Evolutionary conservation across 2,113 vertebrate species (phyloP).

Genomic region (Laterallus jamaicensis): DNA sequence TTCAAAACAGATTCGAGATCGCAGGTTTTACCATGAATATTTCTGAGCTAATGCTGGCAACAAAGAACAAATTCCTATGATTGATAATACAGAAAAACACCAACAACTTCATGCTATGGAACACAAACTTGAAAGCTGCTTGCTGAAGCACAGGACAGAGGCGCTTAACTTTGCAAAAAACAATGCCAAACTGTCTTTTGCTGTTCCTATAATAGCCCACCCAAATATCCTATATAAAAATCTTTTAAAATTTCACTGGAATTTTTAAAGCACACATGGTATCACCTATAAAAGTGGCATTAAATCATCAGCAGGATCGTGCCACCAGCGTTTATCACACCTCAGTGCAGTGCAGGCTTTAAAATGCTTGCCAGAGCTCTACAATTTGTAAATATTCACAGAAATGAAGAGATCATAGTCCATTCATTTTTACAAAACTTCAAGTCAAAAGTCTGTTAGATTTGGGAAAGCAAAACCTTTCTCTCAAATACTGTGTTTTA

Average conservation of each 20-base stretch:
- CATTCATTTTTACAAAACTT: not conserved
- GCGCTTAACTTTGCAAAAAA: not conserved
- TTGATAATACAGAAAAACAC: not conserved
- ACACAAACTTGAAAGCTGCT: not conserved
- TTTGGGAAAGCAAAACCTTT: not conserved
- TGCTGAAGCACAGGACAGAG: not conserved
- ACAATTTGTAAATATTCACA: not conserved
- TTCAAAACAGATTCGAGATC: not conserved
- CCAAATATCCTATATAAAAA: not conserved
- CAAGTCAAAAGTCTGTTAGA: not conserved
- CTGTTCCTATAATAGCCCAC: not conserved
- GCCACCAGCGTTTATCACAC: not conserved
- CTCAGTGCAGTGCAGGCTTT: not conserved
- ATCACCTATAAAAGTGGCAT: not conserved
- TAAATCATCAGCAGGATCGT: not conserved
- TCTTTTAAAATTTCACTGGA: not conserved
- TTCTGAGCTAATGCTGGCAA: not conserved
- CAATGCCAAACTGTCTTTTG: not conserved
- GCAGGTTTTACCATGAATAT: not conserved
- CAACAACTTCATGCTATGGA: not conserved
- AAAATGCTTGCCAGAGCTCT: not conserved
- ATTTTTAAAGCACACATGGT: not conserved
- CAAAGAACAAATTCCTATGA: not conserved
- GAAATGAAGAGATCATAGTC: not conserved
- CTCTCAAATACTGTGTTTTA: not conserved